Conservation (phyloP, 2,888 invertebrate species). For the Amblyjoppa proteus region DNA sequence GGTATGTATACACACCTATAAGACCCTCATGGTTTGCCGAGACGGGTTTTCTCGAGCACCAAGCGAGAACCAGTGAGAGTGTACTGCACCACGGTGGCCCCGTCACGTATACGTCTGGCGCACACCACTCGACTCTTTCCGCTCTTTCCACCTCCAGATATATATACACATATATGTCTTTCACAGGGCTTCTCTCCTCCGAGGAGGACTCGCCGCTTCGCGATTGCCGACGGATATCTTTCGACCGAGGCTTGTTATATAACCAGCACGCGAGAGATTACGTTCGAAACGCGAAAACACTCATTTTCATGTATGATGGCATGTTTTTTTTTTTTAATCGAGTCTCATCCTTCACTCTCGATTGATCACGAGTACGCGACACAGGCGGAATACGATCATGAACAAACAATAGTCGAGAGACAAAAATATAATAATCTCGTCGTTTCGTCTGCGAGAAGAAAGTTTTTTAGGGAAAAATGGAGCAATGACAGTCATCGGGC, state of each 20-base stretch:
- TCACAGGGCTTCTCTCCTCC: not conserved
- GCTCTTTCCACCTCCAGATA: not conserved
- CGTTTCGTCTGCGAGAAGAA: not conserved
- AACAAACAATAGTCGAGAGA: not conserved
- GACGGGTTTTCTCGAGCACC: constrained; percentile 38
- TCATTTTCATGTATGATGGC: not conserved
- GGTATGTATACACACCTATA: constrained; percentile 19
- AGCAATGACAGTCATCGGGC: not conserved
- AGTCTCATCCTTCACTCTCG: not conserved
- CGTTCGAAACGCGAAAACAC: not conserved
- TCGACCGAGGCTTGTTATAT: constrained; percentile 13
- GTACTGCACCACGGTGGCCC: not conserved
- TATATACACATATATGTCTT: not conserved
- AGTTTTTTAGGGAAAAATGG: not conserved
- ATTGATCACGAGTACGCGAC: not conserved
- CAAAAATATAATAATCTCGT: not conserved
- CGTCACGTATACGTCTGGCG: constrained; percentile 1
- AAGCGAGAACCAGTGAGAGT: constrained; percentile 18
- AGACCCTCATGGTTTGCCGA: constrained; percentile 40
- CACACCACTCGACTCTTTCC: constrained; percentile 17
- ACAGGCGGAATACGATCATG: not conserved
- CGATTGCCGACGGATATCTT: constrained; percentile 5
- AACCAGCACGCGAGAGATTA: constrained; percentile 5
- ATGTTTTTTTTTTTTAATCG: not conserved
- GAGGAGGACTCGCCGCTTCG: not conserved